Evolutionary conservation across 2,888 invertebrate genomes (phyloP), one percentile per base, ranked within the genome.

Genomic region (Thereva nobilitata): DNA sequence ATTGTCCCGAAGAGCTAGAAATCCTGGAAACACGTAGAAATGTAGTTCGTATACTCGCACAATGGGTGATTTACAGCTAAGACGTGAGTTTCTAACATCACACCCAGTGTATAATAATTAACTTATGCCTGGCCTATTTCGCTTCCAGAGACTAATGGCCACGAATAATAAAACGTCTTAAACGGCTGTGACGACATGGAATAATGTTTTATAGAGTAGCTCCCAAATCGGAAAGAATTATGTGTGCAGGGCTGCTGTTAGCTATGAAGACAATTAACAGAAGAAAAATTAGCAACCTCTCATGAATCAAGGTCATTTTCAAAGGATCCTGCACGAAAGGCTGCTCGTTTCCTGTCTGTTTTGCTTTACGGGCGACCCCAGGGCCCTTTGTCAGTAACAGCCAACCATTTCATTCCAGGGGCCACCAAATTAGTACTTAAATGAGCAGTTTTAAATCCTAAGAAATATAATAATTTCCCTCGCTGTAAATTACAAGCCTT

Each of bases 161-260:
- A 34, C 50, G 61, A 61, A 61, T 61, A 61, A 61, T 61, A 61
- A 61, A 61, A 61, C 61, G 61, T 40, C 61, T 61, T 61, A 61
- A 61, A 61, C 61, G 61, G 61, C 61, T 61, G 50, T 61, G 61
- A 49, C 61, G 40, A 61, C 50, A 34, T 38, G 50, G 50, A 49
- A 61, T 50, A 50, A 61, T 61, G 61, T 50, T 50, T 34, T 50
- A 34, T 10, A 23, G 40, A 41, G 35, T 41, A 61, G 23, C 40
- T 40, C 34, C 34, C 34, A 45, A 40, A 23, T 9, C 35, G 47
- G 6, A 10, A n/a, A 47, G 38, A 59, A 47, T 45, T 59, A 59
- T 59, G 38, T 45, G n/a, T 10, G 34, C 35, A 7, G 41, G 35
- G 12, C 40, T 50, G 12, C 61, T 50, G 49, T 23, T 23, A 23